A percentile compares a stretch with the other conserved stretches of the same genome.
These are phyloP conservation scores for Anneissia japonica DNA, from an alignment of 35 echinoderm and acorn worm species.

Conservation along the genomic window DNA sequence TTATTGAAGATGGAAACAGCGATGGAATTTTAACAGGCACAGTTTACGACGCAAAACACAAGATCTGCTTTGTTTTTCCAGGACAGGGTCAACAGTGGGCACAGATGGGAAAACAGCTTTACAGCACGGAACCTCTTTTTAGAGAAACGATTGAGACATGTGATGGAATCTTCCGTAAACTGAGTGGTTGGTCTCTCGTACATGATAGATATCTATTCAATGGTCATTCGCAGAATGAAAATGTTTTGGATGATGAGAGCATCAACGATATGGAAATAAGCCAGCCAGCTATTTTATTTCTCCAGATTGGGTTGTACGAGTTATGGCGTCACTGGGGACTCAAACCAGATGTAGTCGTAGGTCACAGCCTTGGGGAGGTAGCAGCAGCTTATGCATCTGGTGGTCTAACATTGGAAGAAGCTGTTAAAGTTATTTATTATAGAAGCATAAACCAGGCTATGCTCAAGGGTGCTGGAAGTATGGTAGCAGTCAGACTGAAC, in stretches of 20 bases:
- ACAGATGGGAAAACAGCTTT: conserved; percentile 81
- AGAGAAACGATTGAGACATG: conserved; percentile 50
- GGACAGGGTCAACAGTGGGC: conserved; percentile 92
- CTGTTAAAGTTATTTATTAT: conserved; percentile 69
- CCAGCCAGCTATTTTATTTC: conserved; percentile 79
- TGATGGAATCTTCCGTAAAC: conserved; percentile 62
- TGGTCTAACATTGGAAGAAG: conserved; percentile 73
- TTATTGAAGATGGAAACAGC: conserved; percentile 17
- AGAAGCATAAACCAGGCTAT: conserved; percentile 71
- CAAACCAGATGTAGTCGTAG: conserved; percentile 58
- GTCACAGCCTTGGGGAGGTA: conserved; percentile 90
- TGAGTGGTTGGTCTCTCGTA: conserved; percentile 90
- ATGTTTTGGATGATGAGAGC: background rate
- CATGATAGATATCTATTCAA: background rate
- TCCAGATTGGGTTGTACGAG: conserved; percentile 60
- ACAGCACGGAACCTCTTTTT: conserved; percentile 55
- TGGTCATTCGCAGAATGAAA: background rate
- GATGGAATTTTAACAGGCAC: conserved; percentile 9
- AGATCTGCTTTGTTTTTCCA: conserved; percentile 92
- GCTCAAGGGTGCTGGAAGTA: conserved; percentile 79
- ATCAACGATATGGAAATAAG: conserved; percentile 68
- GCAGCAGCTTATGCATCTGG: conserved; percentile 84
- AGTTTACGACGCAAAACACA: conserved; percentile 24
- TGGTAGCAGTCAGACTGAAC: conserved; percentile 70
- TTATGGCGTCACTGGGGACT: conserved; percentile 75